Conservation (phyloP, 2,113 vertebrate genomes). For the Conger conger region DNA sequence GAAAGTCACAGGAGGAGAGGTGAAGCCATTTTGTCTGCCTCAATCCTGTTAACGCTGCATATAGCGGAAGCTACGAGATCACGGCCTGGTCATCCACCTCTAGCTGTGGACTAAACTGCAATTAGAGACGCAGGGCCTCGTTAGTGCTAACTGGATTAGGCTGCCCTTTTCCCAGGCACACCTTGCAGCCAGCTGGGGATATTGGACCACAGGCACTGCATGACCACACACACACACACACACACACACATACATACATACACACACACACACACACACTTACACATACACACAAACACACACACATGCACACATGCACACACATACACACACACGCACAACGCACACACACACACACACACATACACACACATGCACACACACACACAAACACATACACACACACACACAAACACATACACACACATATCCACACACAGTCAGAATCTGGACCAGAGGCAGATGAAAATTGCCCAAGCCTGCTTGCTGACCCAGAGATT, state of each 20-base stretch:
- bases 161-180: background rate
- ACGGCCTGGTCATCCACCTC: background rate
- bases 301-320: too few relatives aligned
- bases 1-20: background rate
- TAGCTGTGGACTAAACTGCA: background rate
- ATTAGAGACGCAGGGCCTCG: background rate
- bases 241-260: too few relatives aligned
- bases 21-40: background rate
- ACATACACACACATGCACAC: too few relatives aligned
- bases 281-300: too few relatives aligned
- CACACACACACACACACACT: too few relatives aligned
- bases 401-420: background rate
- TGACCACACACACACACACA: too few relatives aligned
- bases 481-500: background rate
- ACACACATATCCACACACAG: too few relatives aligned
- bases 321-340: too few relatives aligned
- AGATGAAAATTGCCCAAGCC: background rate
- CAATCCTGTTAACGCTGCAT: background rate
- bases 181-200: background rate
- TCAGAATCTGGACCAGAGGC: background rate
- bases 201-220: background rate
- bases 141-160: slow-evolving; percentile 10
- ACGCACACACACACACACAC: background rate
- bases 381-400: too few relatives aligned
- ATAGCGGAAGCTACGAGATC: background rate